Base-by-base conservation (phyloP, 2,797 vertebrate genomes). In the Mormyrops attenuatus region DNA sequence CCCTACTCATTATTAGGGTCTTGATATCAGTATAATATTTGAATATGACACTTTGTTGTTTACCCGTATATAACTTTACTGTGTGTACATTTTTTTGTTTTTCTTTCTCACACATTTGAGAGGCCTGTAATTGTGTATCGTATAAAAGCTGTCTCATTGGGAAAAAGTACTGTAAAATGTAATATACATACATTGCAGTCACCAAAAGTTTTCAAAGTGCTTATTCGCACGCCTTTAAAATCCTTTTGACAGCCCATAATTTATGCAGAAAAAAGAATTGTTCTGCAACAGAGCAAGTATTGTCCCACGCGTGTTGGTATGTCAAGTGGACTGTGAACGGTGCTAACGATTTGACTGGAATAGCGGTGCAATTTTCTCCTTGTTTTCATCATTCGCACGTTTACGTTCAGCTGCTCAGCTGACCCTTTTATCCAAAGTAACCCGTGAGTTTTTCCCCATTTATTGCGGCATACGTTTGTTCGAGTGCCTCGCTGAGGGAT, bases 281-380 rank as follows among this genome's bases (percentile, higher is more conserved):
- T 44, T 41, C 41, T 9, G 17, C 77, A 82, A 73, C 77, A 82
- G 41, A 82, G 20, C 41, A 22, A n/a, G 77, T 44, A 41, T 82
- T 82, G 77, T 82, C 77, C 77, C 77, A 82, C 77, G 41, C 77
- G 77, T 47, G 41, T 82, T 82, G 77, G 77, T 47, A 82, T 82
- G 77, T 82, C 77, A 82, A 82, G 77, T 82, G 77, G 77, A n/a
- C 41, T 82, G 41, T 82, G 77, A n/a, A 15, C 41, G 20, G 77
- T 11, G 77, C 41, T 82, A 44, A 82, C 13, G 20, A 82, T 82
- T 82, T n/a, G 77, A 82, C 38, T 47, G 38, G 38, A 82, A 82
- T 82, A 47, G 20, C 7, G 38, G 38, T 82, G 20, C 77, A 82
- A 82, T 82, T 82, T 82, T 82, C 77, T 82, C 77, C 41, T 82